A percentile compares a stretch with the other conserved stretches of the same genome.
phyloP scores from a whole-genome alignment of 2,113 vertebrate genomes.

The Progne subis region DNA sequence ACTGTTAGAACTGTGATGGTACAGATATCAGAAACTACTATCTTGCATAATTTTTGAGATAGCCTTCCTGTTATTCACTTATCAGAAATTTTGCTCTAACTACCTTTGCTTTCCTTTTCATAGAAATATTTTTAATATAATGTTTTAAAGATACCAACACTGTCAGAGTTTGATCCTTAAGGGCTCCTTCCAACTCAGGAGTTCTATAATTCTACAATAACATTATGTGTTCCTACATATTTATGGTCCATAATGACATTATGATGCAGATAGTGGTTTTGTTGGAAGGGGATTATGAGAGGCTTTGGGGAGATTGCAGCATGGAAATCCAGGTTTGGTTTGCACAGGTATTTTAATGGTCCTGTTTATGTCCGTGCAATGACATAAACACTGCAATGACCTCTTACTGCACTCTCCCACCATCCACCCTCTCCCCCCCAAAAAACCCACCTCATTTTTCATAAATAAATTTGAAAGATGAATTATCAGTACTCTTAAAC shows the following conservation, averaged over 20 bases:
- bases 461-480: neutral
- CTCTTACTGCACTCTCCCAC: neutral
- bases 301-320: fast-evolving
- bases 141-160: neutral
- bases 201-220: neutral
- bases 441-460: neutral
- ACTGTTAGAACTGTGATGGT: neutral
- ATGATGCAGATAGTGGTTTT: neutral
- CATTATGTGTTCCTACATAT: neutral
- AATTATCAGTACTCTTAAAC: neutral
- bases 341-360: neutral
- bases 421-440: fast-evolving
- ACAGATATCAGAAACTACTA: neutral
- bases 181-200: neutral
- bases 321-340: neutral
- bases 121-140: neutral
- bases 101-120: neutral
- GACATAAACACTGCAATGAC: neutral
- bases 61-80: neutral
- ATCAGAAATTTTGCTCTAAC: neutral
- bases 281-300: neutral
- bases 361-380: neutral
- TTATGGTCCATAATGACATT: too few relatives aligned
- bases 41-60: neutral
- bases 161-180: neutral